Conservation (phyloP, 2,888 invertebrate species). For the Cheilosia vernalis region DNA sequence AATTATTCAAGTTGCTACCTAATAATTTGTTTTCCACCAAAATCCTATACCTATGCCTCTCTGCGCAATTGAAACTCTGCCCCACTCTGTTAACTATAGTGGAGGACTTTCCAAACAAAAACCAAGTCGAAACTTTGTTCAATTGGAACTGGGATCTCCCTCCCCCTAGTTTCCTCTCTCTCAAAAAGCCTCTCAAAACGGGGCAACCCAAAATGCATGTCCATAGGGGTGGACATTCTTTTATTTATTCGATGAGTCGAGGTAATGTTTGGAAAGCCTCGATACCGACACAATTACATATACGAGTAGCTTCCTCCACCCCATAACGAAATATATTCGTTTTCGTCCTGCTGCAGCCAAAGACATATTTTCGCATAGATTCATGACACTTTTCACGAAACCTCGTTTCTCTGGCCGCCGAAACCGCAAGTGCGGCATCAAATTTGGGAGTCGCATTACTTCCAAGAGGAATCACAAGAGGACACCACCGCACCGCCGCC, state of each 20-base stretch:
- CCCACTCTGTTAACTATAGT: background rate
- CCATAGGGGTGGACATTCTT: background rate
- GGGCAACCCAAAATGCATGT: slow-evolving; percentile 17
- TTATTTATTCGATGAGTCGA: background rate
- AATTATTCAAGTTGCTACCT: too few species aligned
- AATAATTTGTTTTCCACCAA: too few species aligned
- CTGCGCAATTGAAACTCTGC: background rate
- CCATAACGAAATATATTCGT: background rate
- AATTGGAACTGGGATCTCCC: slow-evolving; percentile 20
- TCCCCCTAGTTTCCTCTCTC: background rate
- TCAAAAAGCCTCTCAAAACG: background rate
- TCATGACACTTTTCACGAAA: slow-evolving; percentile 16
- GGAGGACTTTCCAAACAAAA: background rate
- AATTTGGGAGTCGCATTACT: slow-evolving; percentile 54
- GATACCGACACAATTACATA: background rate
- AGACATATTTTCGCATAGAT: slow-evolving; percentile 46
- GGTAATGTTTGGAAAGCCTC: slow-evolving; percentile 15
- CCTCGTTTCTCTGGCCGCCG: slow-evolving; percentile 30
- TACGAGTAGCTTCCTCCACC: background rate
- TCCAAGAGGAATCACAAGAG: slow-evolving; percentile 10
- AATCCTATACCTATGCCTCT: background rate
- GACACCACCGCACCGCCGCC: background rate
- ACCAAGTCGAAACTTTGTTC: slow-evolving; percentile 35
- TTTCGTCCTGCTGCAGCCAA: slow-evolving; percentile 3
- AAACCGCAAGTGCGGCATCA: slow-evolving; percentile 43